phyloP scores from a whole-genome alignment of 2,888 invertebrate genomes.

The Mechanitis messenoides region DNA sequence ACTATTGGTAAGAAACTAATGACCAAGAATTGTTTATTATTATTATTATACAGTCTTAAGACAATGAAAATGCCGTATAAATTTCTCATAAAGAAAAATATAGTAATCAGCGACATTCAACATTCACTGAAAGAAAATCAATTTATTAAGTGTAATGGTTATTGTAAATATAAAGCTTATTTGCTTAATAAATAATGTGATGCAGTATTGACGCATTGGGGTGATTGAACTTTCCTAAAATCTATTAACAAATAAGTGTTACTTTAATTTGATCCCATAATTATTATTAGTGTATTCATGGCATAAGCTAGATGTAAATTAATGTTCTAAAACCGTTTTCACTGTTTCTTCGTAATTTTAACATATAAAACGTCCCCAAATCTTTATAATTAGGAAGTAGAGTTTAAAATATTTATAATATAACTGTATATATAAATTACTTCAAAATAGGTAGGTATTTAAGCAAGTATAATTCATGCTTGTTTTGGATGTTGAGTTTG shows the following conservation, averaged over 20 bases:
- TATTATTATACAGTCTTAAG: conserved; percentile 23
- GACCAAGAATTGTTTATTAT: conserved; percentile 1
- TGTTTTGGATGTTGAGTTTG: conserved; percentile 81
- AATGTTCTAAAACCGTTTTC: background rate
- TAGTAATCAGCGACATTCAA: background rate
- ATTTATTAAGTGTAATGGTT: background rate
- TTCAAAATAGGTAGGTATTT: background rate
- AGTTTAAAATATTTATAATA: background rate
- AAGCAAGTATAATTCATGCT: conserved; percentile 63
- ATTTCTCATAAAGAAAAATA: conserved; percentile 7
- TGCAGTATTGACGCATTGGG: background rate
- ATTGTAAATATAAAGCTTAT: conserved; percentile 4
- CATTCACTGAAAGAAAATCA: background rate
- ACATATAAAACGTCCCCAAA: background rate
- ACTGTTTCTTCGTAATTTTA: background rate
- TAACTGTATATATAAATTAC: background rate
- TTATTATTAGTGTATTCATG: conserved; percentile 39
- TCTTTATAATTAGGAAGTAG: background rate
- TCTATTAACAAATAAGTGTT: conserved; percentile 33
- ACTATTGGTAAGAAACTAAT: conserved; percentile 10
- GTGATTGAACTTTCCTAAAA: conserved; percentile 22
- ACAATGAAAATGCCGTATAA: conserved; percentile 22
- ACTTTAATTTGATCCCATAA: conserved; percentile 64
- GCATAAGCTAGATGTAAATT: background rate
- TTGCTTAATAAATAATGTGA: background rate